Conservation (phyloP, 1,140 invertebrate species). For the Camponotus vicinus region DNA sequence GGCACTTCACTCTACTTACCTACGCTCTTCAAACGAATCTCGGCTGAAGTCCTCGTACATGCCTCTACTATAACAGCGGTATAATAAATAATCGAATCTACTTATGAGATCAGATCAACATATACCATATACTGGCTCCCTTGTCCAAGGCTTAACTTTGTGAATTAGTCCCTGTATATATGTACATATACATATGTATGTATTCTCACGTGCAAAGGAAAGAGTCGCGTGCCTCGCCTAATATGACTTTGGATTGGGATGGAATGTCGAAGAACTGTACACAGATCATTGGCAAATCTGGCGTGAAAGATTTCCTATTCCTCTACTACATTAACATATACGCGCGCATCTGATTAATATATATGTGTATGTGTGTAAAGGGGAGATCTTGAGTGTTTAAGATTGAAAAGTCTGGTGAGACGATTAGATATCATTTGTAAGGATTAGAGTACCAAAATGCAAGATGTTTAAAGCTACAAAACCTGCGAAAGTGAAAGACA, state of each 20-base stretch:
- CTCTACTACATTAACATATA: not conserved
- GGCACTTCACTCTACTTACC: conserved; percentile 87
- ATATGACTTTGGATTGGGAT: conserved; percentile 69
- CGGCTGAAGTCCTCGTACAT: conserved; percentile 95
- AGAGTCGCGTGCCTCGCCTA: conserved; percentile 69
- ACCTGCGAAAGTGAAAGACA: conserved; percentile 52
- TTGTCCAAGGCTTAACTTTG: conserved; percentile 85
- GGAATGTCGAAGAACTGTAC: not conserved
- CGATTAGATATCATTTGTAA: conserved; percentile 12
- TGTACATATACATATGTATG: conserved; percentile 23
- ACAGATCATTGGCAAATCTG: not conserved
- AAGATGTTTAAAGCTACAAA: conserved; percentile 15
- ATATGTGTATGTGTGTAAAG: not conserved
- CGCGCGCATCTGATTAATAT: not conserved
- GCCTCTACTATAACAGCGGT: conserved; percentile 86
- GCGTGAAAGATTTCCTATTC: not conserved
- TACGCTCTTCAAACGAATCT: conserved; percentile 94
- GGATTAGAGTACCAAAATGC: conserved; percentile 8
- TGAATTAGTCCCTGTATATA: conserved; percentile 80
- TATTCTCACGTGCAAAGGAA: conserved; percentile 57
- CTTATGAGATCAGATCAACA: conserved; percentile 72
- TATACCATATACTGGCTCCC: conserved; percentile 77
- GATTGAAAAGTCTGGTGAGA: conserved; percentile 12
- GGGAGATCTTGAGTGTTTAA: not conserved
- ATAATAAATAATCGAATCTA: conserved; percentile 85